Percentiles rank a stretch among this genome's conserved stretches.
These are phyloP conservation scores for Eubucco bourcierii DNA, from an alignment of 2,113 vertebrate genomes.

Conservation along the genomic window DNA sequence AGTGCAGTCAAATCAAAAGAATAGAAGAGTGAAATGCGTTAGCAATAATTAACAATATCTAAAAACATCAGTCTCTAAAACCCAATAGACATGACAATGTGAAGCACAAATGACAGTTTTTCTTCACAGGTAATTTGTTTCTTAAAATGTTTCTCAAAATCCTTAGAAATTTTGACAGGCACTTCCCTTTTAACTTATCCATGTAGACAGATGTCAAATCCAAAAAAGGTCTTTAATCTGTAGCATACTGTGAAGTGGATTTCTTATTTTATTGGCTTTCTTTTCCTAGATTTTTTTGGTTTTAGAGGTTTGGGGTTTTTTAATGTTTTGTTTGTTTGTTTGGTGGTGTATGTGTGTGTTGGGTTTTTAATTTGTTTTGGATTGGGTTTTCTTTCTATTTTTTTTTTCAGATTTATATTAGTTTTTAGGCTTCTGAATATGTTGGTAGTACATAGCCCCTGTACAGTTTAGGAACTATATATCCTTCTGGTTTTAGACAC, in stretches of 20 bases:
- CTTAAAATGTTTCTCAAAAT: not conserved
- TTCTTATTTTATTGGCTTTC: not conserved
- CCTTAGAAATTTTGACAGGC: not conserved
- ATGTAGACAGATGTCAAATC: not conserved
- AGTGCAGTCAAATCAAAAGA: slow-evolving; percentile 55
- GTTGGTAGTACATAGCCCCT: not conserved
- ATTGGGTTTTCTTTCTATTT: no score
- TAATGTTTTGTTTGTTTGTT: no score
- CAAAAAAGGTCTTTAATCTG: not conserved
- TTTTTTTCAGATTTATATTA: no score
- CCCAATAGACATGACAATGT: not conserved
- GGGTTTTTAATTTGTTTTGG: not conserved
- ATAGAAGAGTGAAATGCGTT: not conserved
- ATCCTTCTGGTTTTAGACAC: not conserved
- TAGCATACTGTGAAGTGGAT: not conserved
- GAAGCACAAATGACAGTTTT: not conserved
- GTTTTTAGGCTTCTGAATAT: not conserved
- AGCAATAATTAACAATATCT: slow-evolving; percentile 1
- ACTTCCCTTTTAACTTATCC: not conserved
- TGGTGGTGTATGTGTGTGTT: no score
- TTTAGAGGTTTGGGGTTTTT: no score
- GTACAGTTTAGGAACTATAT: not conserved
- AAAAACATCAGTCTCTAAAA: not conserved
- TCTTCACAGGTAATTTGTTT: not conserved
- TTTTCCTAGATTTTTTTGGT: no score